Percentiles rank a stretch among this genome's conserved stretches.
Conservation (phyloP, 2,888 invertebrate genomes). For the Limnephilus auricula region DNA sequence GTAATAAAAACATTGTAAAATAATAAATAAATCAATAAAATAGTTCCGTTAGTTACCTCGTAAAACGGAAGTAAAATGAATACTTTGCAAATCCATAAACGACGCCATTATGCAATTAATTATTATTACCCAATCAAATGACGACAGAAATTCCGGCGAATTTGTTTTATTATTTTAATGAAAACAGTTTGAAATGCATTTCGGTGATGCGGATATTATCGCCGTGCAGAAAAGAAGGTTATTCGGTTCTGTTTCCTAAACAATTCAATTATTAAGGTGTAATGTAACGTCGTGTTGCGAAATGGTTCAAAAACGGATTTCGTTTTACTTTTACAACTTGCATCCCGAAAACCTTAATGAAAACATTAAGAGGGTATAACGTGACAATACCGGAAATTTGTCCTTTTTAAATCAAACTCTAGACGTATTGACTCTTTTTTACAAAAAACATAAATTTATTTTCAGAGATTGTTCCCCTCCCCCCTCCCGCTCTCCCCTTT, state of each 20-base stretch:
- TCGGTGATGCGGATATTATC: constrained; percentile 26
- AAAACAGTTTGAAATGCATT: constrained; percentile 30
- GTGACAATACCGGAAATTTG: too few relatives aligned
- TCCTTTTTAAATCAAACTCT: too few relatives aligned
- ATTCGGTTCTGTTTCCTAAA: constrained; percentile 21
- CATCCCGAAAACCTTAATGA: background rate
- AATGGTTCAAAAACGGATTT: background rate
- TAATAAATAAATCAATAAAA: background rate
- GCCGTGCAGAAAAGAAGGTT: constrained; percentile 24
- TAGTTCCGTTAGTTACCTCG: background rate
- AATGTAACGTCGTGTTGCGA: background rate
- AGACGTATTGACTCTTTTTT: too few relatives aligned
- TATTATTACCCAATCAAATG: background rate
- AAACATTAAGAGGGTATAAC: too few relatives aligned
- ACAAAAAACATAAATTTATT: too few relatives aligned
- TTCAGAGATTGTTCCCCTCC: too few relatives aligned
- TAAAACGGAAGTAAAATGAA: background rate
- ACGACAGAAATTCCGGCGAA: background rate
- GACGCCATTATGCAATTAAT: background rate
- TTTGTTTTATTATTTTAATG: background rate
- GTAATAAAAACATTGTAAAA: background rate
- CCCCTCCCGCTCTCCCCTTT: too few relatives aligned
- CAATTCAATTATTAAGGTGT: constrained; percentile 4
- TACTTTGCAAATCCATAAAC: background rate
- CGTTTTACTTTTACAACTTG: background rate